phyloP scores from a whole-genome alignment of 2,797 vertebrate genomes.

The Microctenopoma stevenorrisi region DNA sequence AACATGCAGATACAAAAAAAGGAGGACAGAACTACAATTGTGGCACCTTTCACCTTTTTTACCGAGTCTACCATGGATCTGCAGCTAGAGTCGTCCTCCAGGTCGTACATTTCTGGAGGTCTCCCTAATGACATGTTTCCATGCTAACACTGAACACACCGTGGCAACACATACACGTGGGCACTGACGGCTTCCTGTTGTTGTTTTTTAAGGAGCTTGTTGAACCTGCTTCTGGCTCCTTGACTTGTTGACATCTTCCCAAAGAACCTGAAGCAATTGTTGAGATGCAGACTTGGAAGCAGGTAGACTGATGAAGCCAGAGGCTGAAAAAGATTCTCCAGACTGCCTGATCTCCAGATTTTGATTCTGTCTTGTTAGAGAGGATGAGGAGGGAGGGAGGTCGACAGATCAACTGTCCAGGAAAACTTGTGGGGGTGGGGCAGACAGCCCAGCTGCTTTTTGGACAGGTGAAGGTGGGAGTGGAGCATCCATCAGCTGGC shows the following conservation, averaged over 20 bases:
- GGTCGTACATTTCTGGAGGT: conserved; percentile 3
- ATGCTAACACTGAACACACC: conserved; percentile 70
- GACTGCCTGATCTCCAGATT: neutral
- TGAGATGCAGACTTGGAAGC: neutral
- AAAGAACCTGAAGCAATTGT: conserved; percentile 1
- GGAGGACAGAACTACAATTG: conserved; percentile 59
- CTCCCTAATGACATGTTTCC: conserved; percentile 49
- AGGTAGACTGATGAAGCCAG: conserved; percentile 13
- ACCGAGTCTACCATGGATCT: conserved; percentile 42
- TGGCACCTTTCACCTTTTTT: conserved; percentile 81
- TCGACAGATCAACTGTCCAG: conserved; percentile 69
- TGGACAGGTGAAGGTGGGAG: conserved; percentile 6
- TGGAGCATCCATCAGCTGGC: conserved; percentile 10
- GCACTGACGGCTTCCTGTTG: conserved; percentile 58
- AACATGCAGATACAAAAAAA: conserved; percentile 77
- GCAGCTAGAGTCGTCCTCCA: conserved; percentile 24
- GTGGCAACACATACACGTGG: conserved; percentile 38
- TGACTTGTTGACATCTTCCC: conserved; percentile 6
- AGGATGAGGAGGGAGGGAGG: conserved; percentile 11
- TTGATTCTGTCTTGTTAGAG: conserved; percentile 18
- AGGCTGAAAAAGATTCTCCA: conserved; percentile 2
- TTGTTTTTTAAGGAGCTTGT: conserved; percentile 53
- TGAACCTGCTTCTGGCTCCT: conserved; percentile 55
- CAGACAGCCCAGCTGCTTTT: conserved; percentile 79
- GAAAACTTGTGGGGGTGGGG: neutral